Evolutionary conservation across 2,888 invertebrate genomes (phyloP).

Genomic region (Tinea semifulvella): DNA sequence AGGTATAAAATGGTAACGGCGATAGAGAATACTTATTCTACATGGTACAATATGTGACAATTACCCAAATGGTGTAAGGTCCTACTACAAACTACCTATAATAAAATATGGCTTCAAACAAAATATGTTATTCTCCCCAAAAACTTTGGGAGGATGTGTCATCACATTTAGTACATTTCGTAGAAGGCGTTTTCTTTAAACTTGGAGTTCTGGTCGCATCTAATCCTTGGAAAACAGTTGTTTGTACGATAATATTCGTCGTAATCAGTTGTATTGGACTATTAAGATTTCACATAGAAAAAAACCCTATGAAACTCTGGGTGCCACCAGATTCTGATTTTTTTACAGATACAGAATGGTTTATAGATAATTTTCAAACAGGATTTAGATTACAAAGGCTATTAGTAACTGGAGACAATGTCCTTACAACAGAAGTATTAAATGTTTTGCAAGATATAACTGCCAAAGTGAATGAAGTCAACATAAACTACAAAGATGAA

Average conservation of each 20-base stretch:
- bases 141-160: slow-evolving; percentile 50
- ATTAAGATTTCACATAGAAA: slow-evolving; percentile 74
- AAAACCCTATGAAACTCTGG: slow-evolving; percentile 80
- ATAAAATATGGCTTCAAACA: slow-evolving; percentile 37
- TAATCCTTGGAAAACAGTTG: slow-evolving; percentile 69
- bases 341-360: slow-evolving; percentile 75
- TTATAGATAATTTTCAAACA: slow-evolving; percentile 71
- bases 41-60: too few species aligned
- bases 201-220: slow-evolving; percentile 70
- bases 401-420: slow-evolving; percentile 72
- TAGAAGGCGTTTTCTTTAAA: slow-evolving; percentile 57
- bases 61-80: too few species aligned
- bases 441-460: slow-evolving; percentile 59
- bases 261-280: slow-evolving; percentile 69
- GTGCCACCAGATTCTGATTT: slow-evolving; percentile 78
- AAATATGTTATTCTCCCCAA: slow-evolving; percentile 41
- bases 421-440: slow-evolving; percentile 70
- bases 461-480: slow-evolving; percentile 48
- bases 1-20: too few species aligned
- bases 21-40: too few species aligned
- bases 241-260: slow-evolving; percentile 63
- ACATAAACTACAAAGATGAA: slow-evolving; percentile 33
- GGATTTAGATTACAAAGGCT: slow-evolving; percentile 70
- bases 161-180: slow-evolving; percentile 47
- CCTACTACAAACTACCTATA: too few species aligned